phyloP scores from a whole-genome alignment of 2,113 vertebrate genomes.

The Caloenas nicobarica region DNA sequence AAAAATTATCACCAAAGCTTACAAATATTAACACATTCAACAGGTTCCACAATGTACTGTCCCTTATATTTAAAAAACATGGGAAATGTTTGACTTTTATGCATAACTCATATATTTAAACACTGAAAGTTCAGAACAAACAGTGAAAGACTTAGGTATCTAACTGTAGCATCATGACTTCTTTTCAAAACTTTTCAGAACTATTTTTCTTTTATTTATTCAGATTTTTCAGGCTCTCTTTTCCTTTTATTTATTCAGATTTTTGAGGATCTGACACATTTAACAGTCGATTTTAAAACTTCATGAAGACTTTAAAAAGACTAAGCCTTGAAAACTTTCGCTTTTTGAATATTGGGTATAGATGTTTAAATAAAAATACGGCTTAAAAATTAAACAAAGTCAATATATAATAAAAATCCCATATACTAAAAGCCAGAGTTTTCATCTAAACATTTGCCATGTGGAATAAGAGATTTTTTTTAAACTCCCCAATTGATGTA shows the following conservation, averaged over 20 bases:
- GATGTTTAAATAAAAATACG: conserved; percentile 10
- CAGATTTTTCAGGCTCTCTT: not conserved
- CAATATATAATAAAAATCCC: conserved; percentile 19
- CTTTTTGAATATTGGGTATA: conserved; percentile 11
- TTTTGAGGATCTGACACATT: not conserved
- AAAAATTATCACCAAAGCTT: not conserved
- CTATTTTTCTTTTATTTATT: conserved; percentile 2
- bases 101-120: conserved; percentile 9
- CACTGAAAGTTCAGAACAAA: conserved; percentile 15
- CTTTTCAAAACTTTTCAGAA: not conserved
- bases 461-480: not conserved
- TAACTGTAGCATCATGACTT: not conserved
- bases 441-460: conserved; percentile 16
- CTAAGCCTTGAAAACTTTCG: not conserved
- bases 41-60: not conserved
- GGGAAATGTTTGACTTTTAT: not conserved
- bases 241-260: conserved; percentile 5
- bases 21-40: conserved; percentile 14
- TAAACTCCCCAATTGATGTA: not conserved
- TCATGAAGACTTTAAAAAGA: not conserved
- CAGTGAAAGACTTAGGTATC: not conserved
- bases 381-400: conserved; percentile 44
- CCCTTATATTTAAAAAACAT: not conserved
- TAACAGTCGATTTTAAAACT: not conserved
- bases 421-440: not conserved